Evolutionary conservation across 2,797 vertebrate species (phyloP).

Genomic region (Anolis apletophallus): DNA sequence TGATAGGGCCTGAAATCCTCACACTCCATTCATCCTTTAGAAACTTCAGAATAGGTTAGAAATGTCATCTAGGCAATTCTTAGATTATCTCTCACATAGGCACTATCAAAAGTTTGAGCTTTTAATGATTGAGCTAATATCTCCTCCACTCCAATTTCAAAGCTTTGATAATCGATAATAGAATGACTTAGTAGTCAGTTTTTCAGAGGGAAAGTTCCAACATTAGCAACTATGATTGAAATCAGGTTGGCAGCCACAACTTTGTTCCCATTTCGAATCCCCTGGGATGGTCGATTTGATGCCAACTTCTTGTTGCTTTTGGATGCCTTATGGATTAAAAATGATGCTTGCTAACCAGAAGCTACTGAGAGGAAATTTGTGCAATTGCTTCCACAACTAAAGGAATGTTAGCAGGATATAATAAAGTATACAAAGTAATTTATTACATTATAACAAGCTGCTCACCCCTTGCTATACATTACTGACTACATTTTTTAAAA

Average conservation of each 20-base stretch:
- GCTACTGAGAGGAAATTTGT: neutral
- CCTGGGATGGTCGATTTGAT: neutral
- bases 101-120: neutral
- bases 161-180: neutral
- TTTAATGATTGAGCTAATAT: neutral
- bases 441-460: too few species aligned
- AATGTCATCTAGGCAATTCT: neutral
- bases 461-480: too few species aligned
- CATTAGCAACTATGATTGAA: too few species aligned
- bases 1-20: neutral
- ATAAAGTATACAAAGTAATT: too few species aligned
- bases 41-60: neutral
- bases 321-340: neutral
- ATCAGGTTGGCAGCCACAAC: neutral
- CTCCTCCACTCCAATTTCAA: neutral
- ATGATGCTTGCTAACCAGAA: neutral
- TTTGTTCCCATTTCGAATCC: neutral
- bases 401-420: too few species aligned
- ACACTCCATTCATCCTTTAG: neutral
- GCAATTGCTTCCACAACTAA: too few species aligned
- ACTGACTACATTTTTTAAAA: neutral
- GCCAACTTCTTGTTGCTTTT: neutral
- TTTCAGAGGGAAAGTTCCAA: neutral
- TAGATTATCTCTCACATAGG: neutral
- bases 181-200: neutral